phyloP scores from a whole-genome alignment of 2,888 invertebrate species.

The Caenorhabditis sp. region DNA sequence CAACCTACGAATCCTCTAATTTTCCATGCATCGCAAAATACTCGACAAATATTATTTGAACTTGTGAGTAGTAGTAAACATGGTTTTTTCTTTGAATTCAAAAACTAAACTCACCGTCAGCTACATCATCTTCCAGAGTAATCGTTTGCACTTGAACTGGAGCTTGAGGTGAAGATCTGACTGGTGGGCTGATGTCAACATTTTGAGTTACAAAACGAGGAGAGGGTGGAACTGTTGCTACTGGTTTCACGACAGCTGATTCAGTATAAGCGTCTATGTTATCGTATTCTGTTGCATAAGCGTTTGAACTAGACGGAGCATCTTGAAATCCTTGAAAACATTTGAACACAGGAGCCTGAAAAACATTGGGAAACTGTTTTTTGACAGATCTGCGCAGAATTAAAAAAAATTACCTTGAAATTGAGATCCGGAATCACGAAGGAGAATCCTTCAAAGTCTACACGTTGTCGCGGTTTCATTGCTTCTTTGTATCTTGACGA shows the following conservation, averaged over 20 bases:
- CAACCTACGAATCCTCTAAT: background rate
- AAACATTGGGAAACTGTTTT: too few species aligned
- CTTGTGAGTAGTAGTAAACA: background rate
- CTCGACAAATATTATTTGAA: background rate
- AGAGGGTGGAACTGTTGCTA: background rate
- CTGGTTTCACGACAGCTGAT: background rate
- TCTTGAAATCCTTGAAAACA: constrained; percentile 12
- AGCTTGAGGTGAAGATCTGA: too few species aligned
- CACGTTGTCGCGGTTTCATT: constrained; percentile 16
- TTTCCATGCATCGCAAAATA: constrained; percentile 1
- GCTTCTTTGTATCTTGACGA: constrained; percentile 8
- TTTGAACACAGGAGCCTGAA: constrained; percentile 21
- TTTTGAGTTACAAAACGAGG: background rate
- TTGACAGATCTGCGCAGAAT: too few species aligned
- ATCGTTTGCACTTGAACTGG: background rate
- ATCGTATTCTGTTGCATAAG: constrained; percentile 7
- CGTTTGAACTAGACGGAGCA: constrained; percentile 5
- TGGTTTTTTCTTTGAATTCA: background rate
- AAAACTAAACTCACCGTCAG: background rate
- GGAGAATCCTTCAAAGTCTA: constrained; percentile 11
- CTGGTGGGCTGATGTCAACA: too few species aligned
- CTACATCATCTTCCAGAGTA: background rate
- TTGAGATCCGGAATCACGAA: constrained; percentile 38
- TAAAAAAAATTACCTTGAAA: constrained; percentile 17
- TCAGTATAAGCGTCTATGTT: background rate